Conservation (phyloP, 2,888 invertebrate species). For the Agrypnus murinus region DNA sequence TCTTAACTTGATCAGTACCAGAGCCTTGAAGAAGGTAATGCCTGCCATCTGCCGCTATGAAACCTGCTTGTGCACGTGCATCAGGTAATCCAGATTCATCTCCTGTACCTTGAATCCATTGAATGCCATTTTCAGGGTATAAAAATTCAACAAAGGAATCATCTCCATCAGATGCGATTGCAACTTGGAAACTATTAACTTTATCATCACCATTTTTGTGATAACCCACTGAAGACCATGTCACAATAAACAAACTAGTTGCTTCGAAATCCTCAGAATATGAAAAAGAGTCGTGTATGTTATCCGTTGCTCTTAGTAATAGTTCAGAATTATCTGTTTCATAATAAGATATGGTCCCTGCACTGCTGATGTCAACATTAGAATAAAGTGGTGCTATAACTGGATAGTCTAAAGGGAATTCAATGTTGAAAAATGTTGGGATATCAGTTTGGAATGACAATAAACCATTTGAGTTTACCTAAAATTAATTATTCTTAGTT, state of each 20-base stretch:
- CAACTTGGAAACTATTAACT: conserved; percentile 92
- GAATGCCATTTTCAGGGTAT: conserved; percentile 91
- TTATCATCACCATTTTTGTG: conserved; percentile 79
- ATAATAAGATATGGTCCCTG: conserved; percentile 84
- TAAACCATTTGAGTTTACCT: conserved; percentile 95
- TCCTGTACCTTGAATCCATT: conserved; percentile 91
- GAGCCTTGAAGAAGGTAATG: conserved; percentile 87
- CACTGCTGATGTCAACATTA: conserved; percentile 87
- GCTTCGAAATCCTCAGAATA: conserved; percentile 84
- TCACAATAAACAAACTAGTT: conserved; percentile 86
- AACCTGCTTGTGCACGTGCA: conserved; percentile 94
- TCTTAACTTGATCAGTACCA: conserved; percentile 90
- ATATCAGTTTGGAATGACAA: conserved; percentile 93
- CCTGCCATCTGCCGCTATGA: conserved; percentile 89
- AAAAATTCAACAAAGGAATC: conserved; percentile 90
- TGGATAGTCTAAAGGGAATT: conserved; percentile 92
- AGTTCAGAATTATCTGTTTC: conserved; percentile 78
- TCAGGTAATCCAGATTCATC: conserved; percentile 88
- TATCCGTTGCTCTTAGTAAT: conserved; percentile 80
- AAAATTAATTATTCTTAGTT: conserved; percentile 57
- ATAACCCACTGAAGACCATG: conserved; percentile 93
- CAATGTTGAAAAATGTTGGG: conserved; percentile 88
- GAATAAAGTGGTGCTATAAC: conserved; percentile 93
- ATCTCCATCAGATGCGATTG: conserved; percentile 82
- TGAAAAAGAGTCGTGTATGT: conserved; percentile 83